Base-by-base conservation (phyloP, 1,140 invertebrate genomes). In the Nilaparvata lugens region DNA sequence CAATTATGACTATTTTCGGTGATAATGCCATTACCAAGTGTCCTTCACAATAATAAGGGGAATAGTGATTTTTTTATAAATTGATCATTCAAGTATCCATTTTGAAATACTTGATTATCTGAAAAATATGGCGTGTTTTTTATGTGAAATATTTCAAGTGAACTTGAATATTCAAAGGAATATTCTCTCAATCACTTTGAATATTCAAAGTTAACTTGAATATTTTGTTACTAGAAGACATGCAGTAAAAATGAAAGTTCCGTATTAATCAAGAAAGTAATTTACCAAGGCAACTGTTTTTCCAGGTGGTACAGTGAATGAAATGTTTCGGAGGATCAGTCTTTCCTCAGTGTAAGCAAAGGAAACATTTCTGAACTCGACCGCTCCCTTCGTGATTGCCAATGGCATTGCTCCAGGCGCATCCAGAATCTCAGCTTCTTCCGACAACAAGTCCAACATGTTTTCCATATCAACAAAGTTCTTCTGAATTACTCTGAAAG, bases 381-480 rank as follows among this genome's bases (percentile, higher is more conserved):
- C 85, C 52, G 79, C 75, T 42, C 93, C 95, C 52, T 81, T 79
- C 42, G 83, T 82, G 1, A 92, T 75, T 4, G 82, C 70, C 18
- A 97, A 71, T 18, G 83, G 79, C 6, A 80, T 81, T 48, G 92
- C 92, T 58, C 86, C 84, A 0, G 85, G 83, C 1, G 82, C 81
- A 78, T 98, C 93, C 14, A 84, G 78, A 52, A 97, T 82, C 78
- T 98, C 95, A 63, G 88, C 81, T 23, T 89, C 81, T 72, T 95
- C 89, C 53, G 86, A 82, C 53, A 99, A 76, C 52, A 99, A 72
- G 58, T 97, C 94, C 75, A 98, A 95, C 95, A 99, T 98, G 72
- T 98, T 98, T 78, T 98, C 96, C 96, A 98, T 98, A 68, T 98
- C 96, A 23, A 98, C 85, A 71, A 99, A 98, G 71, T 95, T 93